These are phyloP conservation scores for Corythoichthys intestinalis DNA, from an alignment of 2,113 vertebrate species.

Conservation along the genomic window DNA sequence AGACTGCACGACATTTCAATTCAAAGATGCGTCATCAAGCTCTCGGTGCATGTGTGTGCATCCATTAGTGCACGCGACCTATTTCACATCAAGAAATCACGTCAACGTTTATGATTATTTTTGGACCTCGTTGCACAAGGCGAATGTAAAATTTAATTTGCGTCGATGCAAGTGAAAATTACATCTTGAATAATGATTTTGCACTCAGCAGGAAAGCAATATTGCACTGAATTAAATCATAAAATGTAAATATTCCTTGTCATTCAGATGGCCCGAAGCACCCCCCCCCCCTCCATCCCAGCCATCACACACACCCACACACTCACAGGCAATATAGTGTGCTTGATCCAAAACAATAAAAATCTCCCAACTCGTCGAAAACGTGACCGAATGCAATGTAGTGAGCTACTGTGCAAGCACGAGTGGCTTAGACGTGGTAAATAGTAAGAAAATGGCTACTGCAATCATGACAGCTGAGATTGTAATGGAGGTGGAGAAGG, in stretches of 20 bases:
- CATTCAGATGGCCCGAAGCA: neutral
- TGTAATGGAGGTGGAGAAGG: neutral
- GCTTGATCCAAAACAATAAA: slow-evolving; percentile 53
- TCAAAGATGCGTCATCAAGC: slow-evolving; percentile 3
- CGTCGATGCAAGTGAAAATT: neutral
- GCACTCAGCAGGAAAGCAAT: neutral
- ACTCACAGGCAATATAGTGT: neutral
- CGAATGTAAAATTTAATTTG: neutral
- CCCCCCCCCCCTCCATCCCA: neutral
- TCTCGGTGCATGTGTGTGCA: slow-evolving; percentile 15
- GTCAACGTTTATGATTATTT: neutral
- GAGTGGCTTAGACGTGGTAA: slow-evolving; percentile 9
- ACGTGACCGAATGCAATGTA: slow-evolving; percentile 10
- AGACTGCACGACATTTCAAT: neutral
- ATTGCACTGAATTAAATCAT: neutral
- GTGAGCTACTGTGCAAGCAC: slow-evolving; percentile 19
- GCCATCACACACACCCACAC: neutral
- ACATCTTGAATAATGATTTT: neutral
- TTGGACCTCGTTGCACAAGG: too few species aligned
- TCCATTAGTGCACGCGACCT: slow-evolving; percentile 61
- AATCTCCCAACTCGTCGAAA: slow-evolving; percentile 31
- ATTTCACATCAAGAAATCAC: slow-evolving; percentile 65
- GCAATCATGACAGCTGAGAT: slow-evolving; percentile 19
- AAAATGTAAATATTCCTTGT: neutral
- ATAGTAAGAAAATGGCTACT: slow-evolving; percentile 11